Conservation (phyloP, 2,888 invertebrate genomes). For the Sceliomorpha sp. region DNA sequence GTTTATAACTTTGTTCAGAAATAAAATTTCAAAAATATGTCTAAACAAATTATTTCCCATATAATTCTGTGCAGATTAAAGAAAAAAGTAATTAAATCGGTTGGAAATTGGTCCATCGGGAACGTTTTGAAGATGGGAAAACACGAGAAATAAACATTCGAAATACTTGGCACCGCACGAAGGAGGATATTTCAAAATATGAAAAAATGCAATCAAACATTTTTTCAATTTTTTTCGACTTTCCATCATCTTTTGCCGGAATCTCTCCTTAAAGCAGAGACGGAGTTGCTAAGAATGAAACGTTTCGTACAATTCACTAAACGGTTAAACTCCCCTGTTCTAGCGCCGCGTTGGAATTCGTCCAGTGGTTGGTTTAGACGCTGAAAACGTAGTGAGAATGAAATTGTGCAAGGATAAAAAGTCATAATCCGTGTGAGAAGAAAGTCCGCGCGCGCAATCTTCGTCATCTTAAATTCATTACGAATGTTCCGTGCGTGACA, state of each 20-base stretch:
- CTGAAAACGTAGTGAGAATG: constrained; percentile 2
- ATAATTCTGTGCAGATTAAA: neutral
- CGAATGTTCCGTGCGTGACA: constrained; percentile 14
- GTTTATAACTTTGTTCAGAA: constrained; percentile 1
- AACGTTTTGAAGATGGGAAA: neutral
- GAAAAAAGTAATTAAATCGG: too few species aligned
- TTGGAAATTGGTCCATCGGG: neutral
- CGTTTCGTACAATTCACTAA: too few species aligned
- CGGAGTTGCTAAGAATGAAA: too few species aligned
- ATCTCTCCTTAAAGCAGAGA: too few species aligned
- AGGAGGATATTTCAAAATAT: constrained; percentile 1
- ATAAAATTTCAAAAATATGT: neutral
- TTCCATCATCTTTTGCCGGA: too few species aligned
- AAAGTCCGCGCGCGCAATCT: constrained; percentile 7
- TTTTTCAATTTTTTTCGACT: too few species aligned
- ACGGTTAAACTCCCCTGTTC: too few species aligned
- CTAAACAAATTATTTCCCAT: neutral
- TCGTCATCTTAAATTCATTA: constrained; percentile 32
- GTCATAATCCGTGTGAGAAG: constrained; percentile 13
- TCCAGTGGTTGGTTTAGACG: neutral
- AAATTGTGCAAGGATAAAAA: constrained; percentile 7
- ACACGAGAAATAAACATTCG: too few species aligned
- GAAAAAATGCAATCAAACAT: constrained; percentile 1
- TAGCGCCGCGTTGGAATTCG: too few species aligned
- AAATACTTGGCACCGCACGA: too few species aligned